These are phyloP conservation scores for Dryoscopus gambensis DNA, from an alignment of 2,113 vertebrate species.

Conservation along the genomic window DNA sequence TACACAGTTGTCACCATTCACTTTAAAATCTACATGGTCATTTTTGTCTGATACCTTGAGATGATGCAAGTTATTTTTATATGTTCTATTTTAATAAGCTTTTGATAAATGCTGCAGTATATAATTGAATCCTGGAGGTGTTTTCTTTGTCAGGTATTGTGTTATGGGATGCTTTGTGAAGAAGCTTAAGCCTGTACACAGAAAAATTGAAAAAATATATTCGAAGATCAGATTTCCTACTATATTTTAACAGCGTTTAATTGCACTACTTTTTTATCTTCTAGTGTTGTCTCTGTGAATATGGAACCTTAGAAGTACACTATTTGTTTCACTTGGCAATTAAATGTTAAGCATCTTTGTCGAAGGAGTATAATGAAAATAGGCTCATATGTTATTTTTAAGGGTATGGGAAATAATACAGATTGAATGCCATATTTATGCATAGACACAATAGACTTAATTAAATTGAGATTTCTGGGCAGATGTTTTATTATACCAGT, in stretches of 20 bases:
- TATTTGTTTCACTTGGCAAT: background rate
- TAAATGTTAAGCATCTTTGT: background rate
- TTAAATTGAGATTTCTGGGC: slow-evolving; percentile 14
- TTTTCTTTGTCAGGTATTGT: background rate
- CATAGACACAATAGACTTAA: background rate
- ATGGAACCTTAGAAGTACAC: background rate
- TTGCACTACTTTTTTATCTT: background rate
- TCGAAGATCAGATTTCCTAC: background rate
- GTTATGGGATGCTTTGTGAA: background rate
- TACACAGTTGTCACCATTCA: background rate
- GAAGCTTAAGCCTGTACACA: background rate
- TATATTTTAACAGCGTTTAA: background rate
- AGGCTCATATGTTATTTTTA: background rate
- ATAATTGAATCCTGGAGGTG: background rate
- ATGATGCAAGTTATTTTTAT: background rate
- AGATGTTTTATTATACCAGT: background rate
- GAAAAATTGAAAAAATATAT: background rate
- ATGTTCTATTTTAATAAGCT: background rate
- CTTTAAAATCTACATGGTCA: background rate
- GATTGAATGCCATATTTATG: background rate
- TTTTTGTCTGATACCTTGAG: background rate
- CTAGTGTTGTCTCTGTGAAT: background rate
- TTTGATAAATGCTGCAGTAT: background rate
- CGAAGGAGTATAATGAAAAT: background rate
- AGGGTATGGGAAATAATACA: background rate